A percentile compares a stretch with the other conserved stretches of the same genome.
These are phyloP conservation scores for Chloebia gouldiae DNA, from an alignment of 2,113 vertebrate species.

Conservation along the genomic window DNA sequence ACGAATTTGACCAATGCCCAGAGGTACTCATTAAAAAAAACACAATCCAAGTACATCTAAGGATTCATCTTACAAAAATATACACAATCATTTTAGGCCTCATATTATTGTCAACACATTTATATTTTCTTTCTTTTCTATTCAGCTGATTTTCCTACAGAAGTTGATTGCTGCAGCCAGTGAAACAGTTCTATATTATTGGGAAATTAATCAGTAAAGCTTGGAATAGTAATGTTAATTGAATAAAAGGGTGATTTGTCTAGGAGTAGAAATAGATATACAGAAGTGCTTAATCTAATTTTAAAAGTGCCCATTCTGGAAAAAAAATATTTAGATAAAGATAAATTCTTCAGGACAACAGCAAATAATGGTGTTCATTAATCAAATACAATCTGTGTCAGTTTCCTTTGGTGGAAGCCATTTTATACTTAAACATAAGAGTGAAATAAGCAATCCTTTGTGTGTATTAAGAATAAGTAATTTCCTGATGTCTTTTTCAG, in stretches of 20 bases:
- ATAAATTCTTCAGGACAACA: conserved; percentile 53
- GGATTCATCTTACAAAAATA: background rate
- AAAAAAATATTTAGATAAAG: conserved; percentile 35
- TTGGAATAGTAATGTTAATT: conserved; percentile 22
- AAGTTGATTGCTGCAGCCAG: background rate
- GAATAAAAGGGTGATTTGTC: conserved; percentile 54
- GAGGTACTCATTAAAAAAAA: conserved; percentile 45
- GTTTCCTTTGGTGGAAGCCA: conserved; percentile 30
- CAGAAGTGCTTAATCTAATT: conserved; percentile 45
- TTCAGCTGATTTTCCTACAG: background rate
- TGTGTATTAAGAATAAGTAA: conserved; percentile 31
- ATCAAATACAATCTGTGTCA: conserved; percentile 57
- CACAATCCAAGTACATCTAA: background rate
- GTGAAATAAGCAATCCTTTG: conserved; percentile 47
- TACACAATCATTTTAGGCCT: background rate
- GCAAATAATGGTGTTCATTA: conserved; percentile 59
- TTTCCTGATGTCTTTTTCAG: conserved; percentile 52
- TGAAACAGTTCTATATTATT: background rate
- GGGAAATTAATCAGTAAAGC: background rate
- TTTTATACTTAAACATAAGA: conserved; percentile 50
- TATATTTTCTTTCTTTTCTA: background rate
- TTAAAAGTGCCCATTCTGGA: conserved; percentile 14
- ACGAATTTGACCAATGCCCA: conserved; percentile 3
- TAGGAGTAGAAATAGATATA: conserved; percentile 18
- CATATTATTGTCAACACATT: background rate